Conservation (phyloP, 2,113 vertebrate species). For the Paramormyrops kingsleyae region DNA sequence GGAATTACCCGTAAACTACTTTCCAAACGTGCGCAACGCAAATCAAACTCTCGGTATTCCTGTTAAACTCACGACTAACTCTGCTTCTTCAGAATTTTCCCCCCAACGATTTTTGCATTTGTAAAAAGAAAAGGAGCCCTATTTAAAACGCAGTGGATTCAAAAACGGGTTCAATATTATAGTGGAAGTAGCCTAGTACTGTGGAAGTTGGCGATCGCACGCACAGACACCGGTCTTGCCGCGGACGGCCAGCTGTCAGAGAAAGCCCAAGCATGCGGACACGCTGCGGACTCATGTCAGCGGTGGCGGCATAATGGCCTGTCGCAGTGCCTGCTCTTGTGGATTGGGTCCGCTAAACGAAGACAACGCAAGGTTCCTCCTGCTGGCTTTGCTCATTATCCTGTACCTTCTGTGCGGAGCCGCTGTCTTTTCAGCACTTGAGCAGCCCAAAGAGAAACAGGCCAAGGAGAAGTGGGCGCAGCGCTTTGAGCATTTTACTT, state of each 20-base stretch:
- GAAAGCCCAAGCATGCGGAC: background rate
- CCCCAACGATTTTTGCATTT: background rate
- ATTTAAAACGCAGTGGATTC: background rate
- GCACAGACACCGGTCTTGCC: background rate
- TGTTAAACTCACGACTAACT: background rate
- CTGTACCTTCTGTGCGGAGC: constrained; percentile 63
- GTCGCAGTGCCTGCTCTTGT: constrained; percentile 52
- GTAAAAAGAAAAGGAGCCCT: background rate
- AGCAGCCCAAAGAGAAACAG: constrained; percentile 63
- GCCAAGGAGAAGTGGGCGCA: constrained; percentile 65
- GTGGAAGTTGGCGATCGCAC: background rate
- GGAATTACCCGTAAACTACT: background rate
- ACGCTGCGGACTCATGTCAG: background rate
- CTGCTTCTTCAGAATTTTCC: background rate
- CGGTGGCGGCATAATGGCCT: constrained; percentile 54
- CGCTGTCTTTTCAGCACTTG: constrained; percentile 67
- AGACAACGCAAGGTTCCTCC: constrained; percentile 70
- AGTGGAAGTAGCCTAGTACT: background rate
- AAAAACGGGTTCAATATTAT: background rate
- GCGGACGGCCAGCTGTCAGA: background rate
- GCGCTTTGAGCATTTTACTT: constrained; percentile 65
- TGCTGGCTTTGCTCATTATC: constrained; percentile 64
- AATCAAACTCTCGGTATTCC: background rate
- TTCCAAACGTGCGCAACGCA: background rate
- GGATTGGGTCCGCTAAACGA: constrained; percentile 56